Base-by-base conservation (phyloP, 2,113 vertebrate genomes). In the Carettochelys insculpta region DNA sequence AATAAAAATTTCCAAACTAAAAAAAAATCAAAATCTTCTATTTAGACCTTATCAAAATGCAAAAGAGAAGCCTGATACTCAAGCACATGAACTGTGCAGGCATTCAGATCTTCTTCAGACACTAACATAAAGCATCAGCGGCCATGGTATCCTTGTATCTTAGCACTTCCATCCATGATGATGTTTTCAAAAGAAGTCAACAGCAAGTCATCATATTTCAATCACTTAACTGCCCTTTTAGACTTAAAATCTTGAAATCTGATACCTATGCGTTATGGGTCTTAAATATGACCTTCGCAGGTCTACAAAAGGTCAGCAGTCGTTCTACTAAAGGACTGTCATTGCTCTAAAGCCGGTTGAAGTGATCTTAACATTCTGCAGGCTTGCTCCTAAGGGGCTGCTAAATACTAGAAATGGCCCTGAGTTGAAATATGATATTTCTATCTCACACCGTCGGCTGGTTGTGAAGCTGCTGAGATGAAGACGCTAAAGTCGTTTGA, bases 81-180 rank as follows among this genome's bases (percentile, higher is more conserved):
- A 27, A 82, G n/a, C 16, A 73, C 22, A 41, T 73, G 22, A 6
- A 52, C 71, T 20, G 78, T n/a, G 27, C 25, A 56, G 22, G n/a
- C 8, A 85, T 27, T 50, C 50, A 34, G 51, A 9, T 56, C 0
- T 3, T 20, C n/a, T 27, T 58, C 27, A 0, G 0, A 41, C 9
- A 47, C 4, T 68, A 38, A 12, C 22, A 24, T 22, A 73, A 41
- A 43, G n/a, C 12, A 73, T 41, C n/a, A 73, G 27, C 65, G 81
- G 25, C 61, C 58, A 65, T 11, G 20, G 41, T n/a, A 43, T 38
- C 41, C 11, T 25, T 10, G 24, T n/a, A 29, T 2, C 31, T 24
- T 25, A 31, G 34, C 41, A 12, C 41, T 31, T 14, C 27, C 52
- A 43, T 7, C 4, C 3, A 4, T 45, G 45, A 54, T 16, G 53